These are phyloP conservation scores for Eupithecia abbreviata DNA, from an alignment of 2,888 invertebrate species.

Conservation along the genomic window DNA sequence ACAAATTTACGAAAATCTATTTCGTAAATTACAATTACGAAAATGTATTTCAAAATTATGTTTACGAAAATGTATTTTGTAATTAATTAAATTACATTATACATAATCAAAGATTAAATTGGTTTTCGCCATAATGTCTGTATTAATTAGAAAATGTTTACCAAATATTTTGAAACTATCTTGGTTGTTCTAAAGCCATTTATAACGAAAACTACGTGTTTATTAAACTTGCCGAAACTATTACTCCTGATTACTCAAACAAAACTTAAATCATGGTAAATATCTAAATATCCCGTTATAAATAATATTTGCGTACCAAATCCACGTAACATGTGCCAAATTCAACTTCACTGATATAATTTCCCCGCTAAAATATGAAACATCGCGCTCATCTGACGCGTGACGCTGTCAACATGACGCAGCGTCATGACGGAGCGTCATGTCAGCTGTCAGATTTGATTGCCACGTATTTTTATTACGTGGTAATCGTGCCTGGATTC, in stretches of 20 bases:
- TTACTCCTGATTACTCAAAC: no score
- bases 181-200: no score
- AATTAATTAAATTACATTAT: not conserved
- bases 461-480: constrained; percentile 41
- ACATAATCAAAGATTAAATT: not conserved
- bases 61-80: no score
- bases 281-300: no score
- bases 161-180: no score
- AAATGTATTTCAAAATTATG: not conserved
- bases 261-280: no score
- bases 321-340: not conserved
- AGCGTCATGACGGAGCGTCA: constrained; percentile 37
- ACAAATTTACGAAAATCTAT: no score
- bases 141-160: not conserved
- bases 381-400: constrained; percentile 24
- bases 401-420: constrained; percentile 34
- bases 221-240: no score
- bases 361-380: constrained; percentile 22
- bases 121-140: not conserved
- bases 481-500: constrained; percentile 10
- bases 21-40: not conserved
- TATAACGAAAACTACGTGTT: no score
- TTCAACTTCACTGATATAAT: not conserved
- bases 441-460: constrained; percentile 41
- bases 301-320: not conserved